Base-by-base conservation (phyloP, 2,113 vertebrate genomes). In the Pyxicephalus adspersus region DNA sequence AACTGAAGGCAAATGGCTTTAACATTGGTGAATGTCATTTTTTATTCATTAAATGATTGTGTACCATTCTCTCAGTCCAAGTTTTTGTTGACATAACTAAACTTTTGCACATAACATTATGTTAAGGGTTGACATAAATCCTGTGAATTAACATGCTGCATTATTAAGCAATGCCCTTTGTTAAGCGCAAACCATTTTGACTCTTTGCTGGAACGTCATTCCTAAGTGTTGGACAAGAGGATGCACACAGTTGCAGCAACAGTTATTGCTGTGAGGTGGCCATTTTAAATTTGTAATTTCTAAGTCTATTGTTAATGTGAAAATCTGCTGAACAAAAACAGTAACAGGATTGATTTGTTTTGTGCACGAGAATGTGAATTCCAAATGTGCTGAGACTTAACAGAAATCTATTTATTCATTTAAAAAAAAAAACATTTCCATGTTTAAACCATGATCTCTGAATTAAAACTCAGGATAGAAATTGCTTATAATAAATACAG, bases 11-110 rank as follows among this genome's bases (percentile, higher is more conserved):
- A 90, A 93, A 92, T 90, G 93, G 93, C 93, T 95, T 96, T 95
- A 95, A 92, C 95, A 96, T 96, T 95, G 96, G 94, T 96, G 95
- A 96, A 93, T 96, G 95, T 96, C 95, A 93, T 91, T 94, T 94
- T 92, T 88, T 90, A 90, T 88, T 91, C 83, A 91, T 91, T 38
- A 65, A 82, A 75, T 75, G 64, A 77, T 71, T 83, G 75, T 83
- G 64, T 77, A 77, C 57, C 34, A 63, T 70, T 76, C 57, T 83
- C 74, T 61, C 19, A 66, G 29, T 38, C 64, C 9, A 77, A 50
- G 26, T 83, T 31, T 75, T 77, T 31, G 57, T 83, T 77, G 75
- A 70, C 11, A n/a, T 13, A 75, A 83, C 66, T 58, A 77, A 68
- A 54, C 18, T 52, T 83, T 83, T 83, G 55, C 66, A 64, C 74